These are phyloP conservation scores for Capreolus pygargus DNA, from an alignment of 2,113 vertebrate species.

Conservation along the genomic window DNA sequence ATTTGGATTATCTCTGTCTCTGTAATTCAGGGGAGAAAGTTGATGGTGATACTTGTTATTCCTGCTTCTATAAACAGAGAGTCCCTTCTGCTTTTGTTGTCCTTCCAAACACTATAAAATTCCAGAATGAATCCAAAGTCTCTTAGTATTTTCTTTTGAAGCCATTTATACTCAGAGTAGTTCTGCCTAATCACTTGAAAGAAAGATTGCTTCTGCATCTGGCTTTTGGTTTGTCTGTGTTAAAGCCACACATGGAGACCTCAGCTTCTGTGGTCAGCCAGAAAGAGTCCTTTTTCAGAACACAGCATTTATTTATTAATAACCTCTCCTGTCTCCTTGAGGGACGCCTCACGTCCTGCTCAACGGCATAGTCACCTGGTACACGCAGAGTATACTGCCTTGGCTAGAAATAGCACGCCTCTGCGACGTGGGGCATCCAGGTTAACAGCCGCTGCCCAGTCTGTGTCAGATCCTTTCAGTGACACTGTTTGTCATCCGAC, in stretches of 20 bases:
- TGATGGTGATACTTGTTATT: background rate
- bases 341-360: background rate
- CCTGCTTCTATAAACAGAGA: background rate
- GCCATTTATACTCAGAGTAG: background rate
- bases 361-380: background rate
- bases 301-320: constrained; percentile 14
- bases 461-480: constrained; percentile 51
- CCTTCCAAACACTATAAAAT: background rate
- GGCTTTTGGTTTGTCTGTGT: background rate
- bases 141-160: constrained; percentile 39
- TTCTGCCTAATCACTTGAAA: constrained; percentile 26
- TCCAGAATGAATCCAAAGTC: background rate
- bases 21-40: background rate
- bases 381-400: background rate
- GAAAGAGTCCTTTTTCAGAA: constrained; percentile 45
- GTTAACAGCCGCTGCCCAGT: constrained; percentile 46
- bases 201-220: constrained; percentile 18
- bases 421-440: constrained; percentile 27
- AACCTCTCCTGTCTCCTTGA: background rate
- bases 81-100: background rate
- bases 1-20: background rate
- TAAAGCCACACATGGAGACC: background rate
- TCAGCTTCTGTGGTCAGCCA: constrained; percentile 47
- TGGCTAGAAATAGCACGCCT: background rate
- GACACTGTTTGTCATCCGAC: constrained; percentile 47